Conservation (phyloP, 2,888 invertebrate genomes). For the Cataglyphis altisquamis region DNA sequence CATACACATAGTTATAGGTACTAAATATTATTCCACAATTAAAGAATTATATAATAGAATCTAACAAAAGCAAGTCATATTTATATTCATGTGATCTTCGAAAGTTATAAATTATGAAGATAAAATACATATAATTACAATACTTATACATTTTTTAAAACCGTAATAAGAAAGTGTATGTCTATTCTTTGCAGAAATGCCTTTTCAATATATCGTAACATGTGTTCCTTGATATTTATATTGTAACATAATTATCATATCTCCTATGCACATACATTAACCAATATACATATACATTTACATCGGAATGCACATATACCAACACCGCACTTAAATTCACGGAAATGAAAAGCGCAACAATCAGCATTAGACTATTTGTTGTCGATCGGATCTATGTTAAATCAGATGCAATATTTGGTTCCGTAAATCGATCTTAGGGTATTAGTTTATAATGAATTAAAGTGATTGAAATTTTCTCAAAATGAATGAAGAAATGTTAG, state of each 20-base stretch:
- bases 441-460: constrained; percentile 63
- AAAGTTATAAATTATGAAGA: constrained; percentile 26
- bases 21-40: constrained; percentile 48
- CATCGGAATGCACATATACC: constrained; percentile 48
- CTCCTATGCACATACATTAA: constrained; percentile 41
- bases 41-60: constrained; percentile 41
- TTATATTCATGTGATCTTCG: constrained; percentile 29
- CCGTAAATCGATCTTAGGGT: constrained; percentile 50
- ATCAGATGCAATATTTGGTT: constrained; percentile 59
- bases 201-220: constrained; percentile 68
- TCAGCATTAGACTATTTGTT: constrained; percentile 57
- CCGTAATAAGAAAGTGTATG: constrained; percentile 57
- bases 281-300: constrained; percentile 51
- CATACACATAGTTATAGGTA: constrained; percentile 60
- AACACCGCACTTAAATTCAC: constrained; percentile 52
- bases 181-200: constrained; percentile 73
- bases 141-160: constrained; percentile 25
- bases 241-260: constrained; percentile 61
- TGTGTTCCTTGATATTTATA: constrained; percentile 74
- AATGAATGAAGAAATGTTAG: constrained; percentile 71
- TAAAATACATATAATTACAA: not conserved
- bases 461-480: constrained; percentile 55
- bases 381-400: constrained; percentile 56
- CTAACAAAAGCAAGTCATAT: constrained; percentile 27
- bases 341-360: constrained; percentile 67